These are phyloP conservation scores for Schlechtendalia chinensis DNA, from an alignment of 1,140 invertebrate species.

Conservation along the genomic window DNA sequence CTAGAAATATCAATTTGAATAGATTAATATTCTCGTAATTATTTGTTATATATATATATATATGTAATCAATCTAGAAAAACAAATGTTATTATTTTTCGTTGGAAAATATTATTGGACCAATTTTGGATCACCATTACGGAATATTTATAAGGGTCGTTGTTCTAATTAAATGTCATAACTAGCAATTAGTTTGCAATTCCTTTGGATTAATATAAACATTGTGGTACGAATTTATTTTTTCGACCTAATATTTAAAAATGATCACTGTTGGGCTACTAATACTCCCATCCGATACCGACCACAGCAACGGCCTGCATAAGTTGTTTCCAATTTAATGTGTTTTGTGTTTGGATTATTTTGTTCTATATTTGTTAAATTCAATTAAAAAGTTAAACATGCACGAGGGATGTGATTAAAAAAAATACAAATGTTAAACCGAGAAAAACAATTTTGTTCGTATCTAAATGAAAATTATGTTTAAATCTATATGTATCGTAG, in stretches of 20 bases:
- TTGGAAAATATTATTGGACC: neutral
- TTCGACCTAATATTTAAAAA: neutral
- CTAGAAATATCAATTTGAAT: too few species aligned
- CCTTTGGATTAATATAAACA: neutral
- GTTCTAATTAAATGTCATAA: neutral
- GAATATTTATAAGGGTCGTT: neutral
- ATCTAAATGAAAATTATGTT: neutral
- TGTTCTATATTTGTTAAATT: slow-evolving; percentile 10
- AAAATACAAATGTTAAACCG: neutral
- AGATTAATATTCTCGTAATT: too few species aligned
- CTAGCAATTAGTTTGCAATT: neutral
- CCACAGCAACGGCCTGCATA: too few species aligned
- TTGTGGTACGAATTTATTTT: neutral
- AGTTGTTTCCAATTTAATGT: neutral
- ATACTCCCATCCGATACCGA: too few species aligned
- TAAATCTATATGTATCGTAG: neutral
- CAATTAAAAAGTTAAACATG: slow-evolving; percentile 22
- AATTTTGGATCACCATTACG: neutral
- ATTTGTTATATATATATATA: too few species aligned
- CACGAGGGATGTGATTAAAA: neutral
- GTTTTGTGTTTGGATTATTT: slow-evolving; percentile 6
- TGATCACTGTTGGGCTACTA: neutral
- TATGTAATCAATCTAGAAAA: too few species aligned
- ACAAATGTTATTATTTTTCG: neutral
- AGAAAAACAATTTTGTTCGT: neutral